These are phyloP conservation scores for Daktulosphaira vitifoliae DNA, from an alignment of 1,140 invertebrate species.

Conservation along the genomic window DNA sequence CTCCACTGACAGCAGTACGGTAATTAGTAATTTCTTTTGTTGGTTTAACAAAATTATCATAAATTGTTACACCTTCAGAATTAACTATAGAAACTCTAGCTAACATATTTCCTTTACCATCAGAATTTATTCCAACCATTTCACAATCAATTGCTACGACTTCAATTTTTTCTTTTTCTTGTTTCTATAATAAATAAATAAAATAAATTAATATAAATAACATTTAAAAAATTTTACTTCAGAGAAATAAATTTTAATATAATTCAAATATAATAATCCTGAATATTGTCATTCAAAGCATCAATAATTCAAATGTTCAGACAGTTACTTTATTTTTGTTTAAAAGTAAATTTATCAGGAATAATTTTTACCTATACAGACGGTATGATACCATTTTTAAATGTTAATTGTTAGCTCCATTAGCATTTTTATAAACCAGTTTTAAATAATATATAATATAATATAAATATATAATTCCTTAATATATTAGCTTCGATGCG, in stretches of 20 bases:
- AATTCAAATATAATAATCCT: no score
- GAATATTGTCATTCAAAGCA: no score
- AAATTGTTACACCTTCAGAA: constrained; percentile 70
- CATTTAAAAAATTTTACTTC: no score
- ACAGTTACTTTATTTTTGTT: no score
- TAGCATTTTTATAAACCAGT: no score
- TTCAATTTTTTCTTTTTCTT: constrained; percentile 48
- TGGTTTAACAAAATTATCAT: constrained; percentile 85
- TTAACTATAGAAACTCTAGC: constrained; percentile 90
- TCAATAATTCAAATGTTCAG: no score
- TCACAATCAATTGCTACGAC: constrained; percentile 88
- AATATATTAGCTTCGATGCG: no score
- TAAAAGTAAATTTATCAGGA: no score
- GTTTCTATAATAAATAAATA: neutral
- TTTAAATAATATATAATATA: no score
- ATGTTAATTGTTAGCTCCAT: constrained; percentile 7
- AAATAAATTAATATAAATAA: no score
- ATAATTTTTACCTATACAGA: neutral
- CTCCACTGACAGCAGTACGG: constrained; percentile 78
- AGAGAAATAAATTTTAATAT: no score
- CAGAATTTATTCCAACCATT: constrained; percentile 82
- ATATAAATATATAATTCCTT: no score
- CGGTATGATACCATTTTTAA: neutral
- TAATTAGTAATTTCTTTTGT: constrained; percentile 70
- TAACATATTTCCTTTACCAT: constrained; percentile 68